These are phyloP conservation scores for Eristalinus sepulchralis DNA, from an alignment of 2,888 invertebrate genomes.

Conservation along the genomic window DNA sequence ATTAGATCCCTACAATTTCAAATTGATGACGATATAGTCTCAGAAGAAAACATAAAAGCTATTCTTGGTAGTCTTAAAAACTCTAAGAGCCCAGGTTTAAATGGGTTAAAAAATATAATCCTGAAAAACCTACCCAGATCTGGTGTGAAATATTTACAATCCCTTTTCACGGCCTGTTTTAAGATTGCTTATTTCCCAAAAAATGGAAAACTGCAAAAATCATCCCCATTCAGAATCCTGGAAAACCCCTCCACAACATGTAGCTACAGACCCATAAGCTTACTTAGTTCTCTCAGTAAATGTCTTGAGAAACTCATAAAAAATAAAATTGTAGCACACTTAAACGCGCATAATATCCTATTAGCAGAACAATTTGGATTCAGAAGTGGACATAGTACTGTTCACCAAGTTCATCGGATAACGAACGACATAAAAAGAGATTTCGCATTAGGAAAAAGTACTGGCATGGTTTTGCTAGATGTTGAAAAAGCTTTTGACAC, in stretches of 20 bases:
- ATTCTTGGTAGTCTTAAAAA: too few relatives aligned
- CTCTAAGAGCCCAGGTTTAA: background rate
- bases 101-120: background rate
- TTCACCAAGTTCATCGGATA: too few relatives aligned
- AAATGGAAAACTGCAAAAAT: background rate
- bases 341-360: too few relatives aligned
- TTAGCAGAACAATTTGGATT: too few relatives aligned
- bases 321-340: too few relatives aligned
- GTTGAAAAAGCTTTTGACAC: too few relatives aligned
- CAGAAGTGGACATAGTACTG: too few relatives aligned
- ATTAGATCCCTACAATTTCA: background rate
- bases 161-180: background rate
- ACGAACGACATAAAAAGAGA: too few relatives aligned
- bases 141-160: background rate
- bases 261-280: conserved; percentile 6
- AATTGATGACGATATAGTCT: too few relatives aligned
- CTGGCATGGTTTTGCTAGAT: too few relatives aligned
- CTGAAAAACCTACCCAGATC: background rate
- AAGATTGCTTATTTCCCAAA: conserved; percentile 1
- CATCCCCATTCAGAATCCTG: background rate
- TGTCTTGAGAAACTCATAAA: background rate
- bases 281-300: background rate
- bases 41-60: too few relatives aligned
- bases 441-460: too few relatives aligned
- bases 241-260: background rate